phyloP scores from a whole-genome alignment of 2,888 invertebrate genomes.

The Cheiracanthium punctorium region DNA sequence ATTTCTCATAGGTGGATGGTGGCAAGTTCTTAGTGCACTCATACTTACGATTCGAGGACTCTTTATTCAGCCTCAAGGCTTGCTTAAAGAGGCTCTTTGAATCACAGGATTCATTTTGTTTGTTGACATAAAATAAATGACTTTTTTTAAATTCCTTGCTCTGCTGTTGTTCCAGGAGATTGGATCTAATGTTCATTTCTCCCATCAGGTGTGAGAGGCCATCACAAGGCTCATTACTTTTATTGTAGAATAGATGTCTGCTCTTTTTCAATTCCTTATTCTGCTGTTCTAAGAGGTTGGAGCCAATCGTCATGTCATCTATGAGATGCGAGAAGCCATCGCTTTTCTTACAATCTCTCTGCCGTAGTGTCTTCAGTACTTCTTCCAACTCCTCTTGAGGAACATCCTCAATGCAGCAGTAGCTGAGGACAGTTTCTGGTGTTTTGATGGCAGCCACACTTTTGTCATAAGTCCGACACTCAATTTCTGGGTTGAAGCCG shows the following conservation, averaged over 20 bases:
- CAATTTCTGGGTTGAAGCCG: slow-evolving; percentile 65
- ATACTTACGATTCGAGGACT: too few relatives aligned
- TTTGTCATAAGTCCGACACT: slow-evolving; percentile 25
- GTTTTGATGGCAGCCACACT: neutral
- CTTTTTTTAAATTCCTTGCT: slow-evolving; percentile 12
- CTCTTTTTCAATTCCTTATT: slow-evolving; percentile 1
- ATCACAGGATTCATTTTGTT: slow-evolving; percentile 2
- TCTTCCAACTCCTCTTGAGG: slow-evolving; percentile 51
- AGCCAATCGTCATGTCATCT: slow-evolving; percentile 29
- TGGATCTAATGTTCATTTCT: slow-evolving; percentile 29
- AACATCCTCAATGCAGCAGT: slow-evolving; percentile 28
- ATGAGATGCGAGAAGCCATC: neutral
- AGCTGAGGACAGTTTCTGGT: slow-evolving; percentile 25
- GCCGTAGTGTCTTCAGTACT: slow-evolving; percentile 40
- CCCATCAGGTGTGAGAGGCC: slow-evolving; percentile 18
- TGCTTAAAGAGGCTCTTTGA: slow-evolving; percentile 18
- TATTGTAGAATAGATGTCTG: too few relatives aligned
- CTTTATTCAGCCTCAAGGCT: slow-evolving; percentile 22
- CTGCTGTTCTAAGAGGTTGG: neutral
- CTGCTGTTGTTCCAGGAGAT: slow-evolving; percentile 6
- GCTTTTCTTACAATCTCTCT: neutral
- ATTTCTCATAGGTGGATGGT: too few relatives aligned
- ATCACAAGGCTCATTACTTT: slow-evolving; percentile 11
- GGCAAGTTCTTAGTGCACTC: too few relatives aligned
- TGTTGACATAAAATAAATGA: slow-evolving; percentile 18